Evolutionary conservation across 2,888 invertebrate genomes (phyloP), one percentile per base, ranked within the genome.

Genomic region (Synanthedon andrenaeformis): DNA sequence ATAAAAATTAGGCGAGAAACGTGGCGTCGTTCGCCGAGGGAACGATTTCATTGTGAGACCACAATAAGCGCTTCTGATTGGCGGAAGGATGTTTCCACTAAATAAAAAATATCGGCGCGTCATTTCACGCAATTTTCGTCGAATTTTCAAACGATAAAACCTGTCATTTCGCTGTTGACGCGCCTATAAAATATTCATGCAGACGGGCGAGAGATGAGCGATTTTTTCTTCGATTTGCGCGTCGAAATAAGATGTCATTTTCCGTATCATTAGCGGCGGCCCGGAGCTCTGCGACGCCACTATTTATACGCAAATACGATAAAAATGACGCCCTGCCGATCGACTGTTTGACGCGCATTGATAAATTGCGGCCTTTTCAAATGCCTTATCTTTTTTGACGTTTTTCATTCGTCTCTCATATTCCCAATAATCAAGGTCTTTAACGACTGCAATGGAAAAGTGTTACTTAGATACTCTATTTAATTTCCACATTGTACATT

Each of bases 241-340:
- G 74, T 81, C 83, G 82, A 82, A 88, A 88, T 88, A 88, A 87
- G 88, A 87, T 84, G 87, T 87, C 87, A 88, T 88, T 88, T 88
- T 88, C 88, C 88, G 86, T 84, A 78, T 88, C 88, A 88, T 88
- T 88, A 88, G 86, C 88, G 80, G 70, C 81, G 81, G 76, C 74
- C 76, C 73, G 79, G 77, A 76, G 77, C 80, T 76, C 69, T 76
- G 72, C 79, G 78, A 75, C 70, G 79, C 74, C 86, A 87, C 87
- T 87, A 87, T 87, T 86, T 86, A 86, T 84, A 86, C 85, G 84
- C 84, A 86, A 86, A 86, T 87, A 84, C 82, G 84, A 84, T 85
- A 84, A 84, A 82, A 84, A 85, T 82, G 83, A 86, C 79, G 83
- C 83, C 80, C 82, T 69, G 69, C 74, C 77, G 82, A 82, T 83